Percentiles rank a stretch among this genome's conserved stretches.
Evolutionary conservation across 2,797 vertebrate genomes (phyloP).

Genomic region (Ctenosaura bakeri): DNA sequence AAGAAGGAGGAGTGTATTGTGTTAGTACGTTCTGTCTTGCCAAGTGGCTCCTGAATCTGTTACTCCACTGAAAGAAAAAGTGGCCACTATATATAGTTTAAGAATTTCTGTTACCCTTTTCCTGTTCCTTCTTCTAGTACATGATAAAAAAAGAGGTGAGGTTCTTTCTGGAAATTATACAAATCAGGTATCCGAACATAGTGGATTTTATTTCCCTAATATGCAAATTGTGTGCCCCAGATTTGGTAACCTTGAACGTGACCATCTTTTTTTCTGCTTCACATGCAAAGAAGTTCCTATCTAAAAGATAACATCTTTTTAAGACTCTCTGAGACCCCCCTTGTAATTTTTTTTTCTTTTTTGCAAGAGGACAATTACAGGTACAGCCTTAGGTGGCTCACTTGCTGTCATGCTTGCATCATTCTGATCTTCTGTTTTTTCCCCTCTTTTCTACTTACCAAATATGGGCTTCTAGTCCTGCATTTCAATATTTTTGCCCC

Average conservation of each 20-base stretch:
- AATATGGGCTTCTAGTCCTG: neutral
- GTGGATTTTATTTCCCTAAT: neutral
- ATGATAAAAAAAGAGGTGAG: neutral
- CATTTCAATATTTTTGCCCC: neutral
- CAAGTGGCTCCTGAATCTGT: neutral
- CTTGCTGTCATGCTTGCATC: neutral
- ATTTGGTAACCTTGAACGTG: neutral
- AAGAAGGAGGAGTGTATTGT: neutral
- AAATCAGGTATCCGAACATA: neutral
- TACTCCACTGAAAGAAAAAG: neutral
- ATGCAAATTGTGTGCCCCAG: neutral
- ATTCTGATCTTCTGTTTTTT: neutral
- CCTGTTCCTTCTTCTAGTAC: neutral
- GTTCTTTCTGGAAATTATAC: neutral
- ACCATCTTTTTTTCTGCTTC: neutral
- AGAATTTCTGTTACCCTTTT: neutral
- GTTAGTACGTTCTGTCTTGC: neutral
- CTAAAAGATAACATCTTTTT: neutral
- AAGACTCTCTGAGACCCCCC: too few species aligned
- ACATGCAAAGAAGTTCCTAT: neutral
- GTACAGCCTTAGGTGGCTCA: neutral
- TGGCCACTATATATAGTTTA: neutral
- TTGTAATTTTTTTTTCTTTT: too few species aligned
- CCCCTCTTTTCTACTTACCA: neutral
- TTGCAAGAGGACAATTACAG: neutral